phyloP scores from a whole-genome alignment of 2,888 invertebrate species.

The Drosophila suboccidentalis region DNA sequence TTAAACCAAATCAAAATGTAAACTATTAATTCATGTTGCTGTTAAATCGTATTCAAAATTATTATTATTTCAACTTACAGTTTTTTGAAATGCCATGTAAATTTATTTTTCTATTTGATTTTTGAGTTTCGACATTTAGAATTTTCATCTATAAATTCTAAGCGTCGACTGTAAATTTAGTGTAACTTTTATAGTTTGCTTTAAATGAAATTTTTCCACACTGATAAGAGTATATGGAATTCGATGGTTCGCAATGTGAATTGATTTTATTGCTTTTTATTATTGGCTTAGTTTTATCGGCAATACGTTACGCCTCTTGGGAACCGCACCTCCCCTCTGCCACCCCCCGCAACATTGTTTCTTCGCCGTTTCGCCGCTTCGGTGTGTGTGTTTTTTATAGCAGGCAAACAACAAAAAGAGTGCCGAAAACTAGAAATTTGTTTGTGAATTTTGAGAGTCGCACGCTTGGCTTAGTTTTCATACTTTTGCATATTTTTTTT shows the following conservation, averaged over 20 bases:
- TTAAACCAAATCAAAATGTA: not conserved
- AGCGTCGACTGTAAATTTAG: not conserved
- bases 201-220: not conserved
- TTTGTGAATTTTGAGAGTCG: slow-evolving; percentile 24
- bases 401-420: slow-evolving; percentile 43
- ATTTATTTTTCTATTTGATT: not conserved
- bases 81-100: not conserved
- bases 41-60: not conserved
- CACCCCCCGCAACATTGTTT: slow-evolving; percentile 19
- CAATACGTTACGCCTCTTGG: slow-evolving; percentile 12
- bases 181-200: not conserved
- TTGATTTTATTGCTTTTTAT: slow-evolving; percentile 19
- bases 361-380: slow-evolving; percentile 9
- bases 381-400: slow-evolving; percentile 26
- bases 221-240: slow-evolving; percentile 7
- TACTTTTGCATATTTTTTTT: slow-evolving; percentile 29
- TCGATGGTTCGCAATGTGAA: not conserved
- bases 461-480: slow-evolving; percentile 36
- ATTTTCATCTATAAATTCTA: not conserved
- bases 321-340: not conserved
- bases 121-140: too few species aligned
- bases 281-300: slow-evolving; percentile 26
- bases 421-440: slow-evolving; percentile 12
- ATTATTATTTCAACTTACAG: not conserved
- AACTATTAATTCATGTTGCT: not conserved